phyloP scores from a whole-genome alignment of 2,113 vertebrate species.

The Grallaria varia region DNA sequence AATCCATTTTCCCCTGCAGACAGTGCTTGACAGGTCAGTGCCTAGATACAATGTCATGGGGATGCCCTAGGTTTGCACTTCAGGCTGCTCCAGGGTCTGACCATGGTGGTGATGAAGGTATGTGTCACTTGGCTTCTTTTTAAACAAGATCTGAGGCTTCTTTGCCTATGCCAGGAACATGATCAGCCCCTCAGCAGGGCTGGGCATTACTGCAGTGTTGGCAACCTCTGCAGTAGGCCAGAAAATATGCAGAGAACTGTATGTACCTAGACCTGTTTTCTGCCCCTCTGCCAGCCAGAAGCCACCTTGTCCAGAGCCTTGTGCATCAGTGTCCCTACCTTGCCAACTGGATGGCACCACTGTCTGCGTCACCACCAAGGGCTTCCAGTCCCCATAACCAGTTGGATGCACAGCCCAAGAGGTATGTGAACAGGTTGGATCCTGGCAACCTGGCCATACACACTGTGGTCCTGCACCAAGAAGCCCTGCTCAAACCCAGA shows the following conservation, averaged over 20 bases:
- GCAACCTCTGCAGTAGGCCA: background rate
- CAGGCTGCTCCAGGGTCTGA: background rate
- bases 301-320: background rate
- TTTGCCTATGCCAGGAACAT: background rate
- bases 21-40: fast-evolving
- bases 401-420: background rate
- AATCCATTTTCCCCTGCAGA: background rate
- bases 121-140: background rate
- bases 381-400: background rate
- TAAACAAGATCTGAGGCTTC: background rate
- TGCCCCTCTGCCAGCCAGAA: background rate
- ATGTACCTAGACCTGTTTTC: background rate
- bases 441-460: background rate
- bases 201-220: background rate
- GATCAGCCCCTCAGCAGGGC: background rate
- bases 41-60: background rate
- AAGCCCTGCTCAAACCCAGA: background rate
- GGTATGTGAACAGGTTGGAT: background rate
- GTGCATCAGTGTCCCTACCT: fast-evolving
- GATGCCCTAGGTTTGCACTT: background rate
- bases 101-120: fast-evolving
- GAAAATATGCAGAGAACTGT: background rate
- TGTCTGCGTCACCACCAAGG: background rate
- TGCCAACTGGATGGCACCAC: background rate
- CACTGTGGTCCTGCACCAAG: background rate